Evolutionary conservation across 2,888 invertebrate species (phyloP).

Genomic region (Heliconius charithonia): DNA sequence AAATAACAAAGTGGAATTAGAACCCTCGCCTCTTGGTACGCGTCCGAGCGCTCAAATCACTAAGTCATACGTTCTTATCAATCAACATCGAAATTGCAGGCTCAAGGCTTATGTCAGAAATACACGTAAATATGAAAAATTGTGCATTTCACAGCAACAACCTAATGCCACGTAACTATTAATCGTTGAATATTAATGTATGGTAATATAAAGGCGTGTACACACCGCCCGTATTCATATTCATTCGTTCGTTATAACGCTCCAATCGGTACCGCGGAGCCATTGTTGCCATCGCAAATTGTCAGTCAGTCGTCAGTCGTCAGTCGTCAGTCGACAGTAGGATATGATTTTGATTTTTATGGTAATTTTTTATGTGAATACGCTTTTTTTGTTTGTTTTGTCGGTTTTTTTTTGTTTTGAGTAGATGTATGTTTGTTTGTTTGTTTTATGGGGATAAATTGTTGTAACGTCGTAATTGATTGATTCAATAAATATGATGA

Average conservation of each 20-base stretch:
- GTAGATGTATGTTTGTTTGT: not conserved
- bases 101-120: not conserved
- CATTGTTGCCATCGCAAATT: conserved; percentile 41
- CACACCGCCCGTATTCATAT: conserved; percentile 74
- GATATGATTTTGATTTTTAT: conserved; percentile 32
- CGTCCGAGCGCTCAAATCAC: not conserved
- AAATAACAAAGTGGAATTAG: not conserved
- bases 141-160: not conserved
- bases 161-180: conserved; percentile 45
- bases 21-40: not conserved
- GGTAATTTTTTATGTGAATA: not conserved
- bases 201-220: conserved; percentile 69
- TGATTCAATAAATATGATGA: too few species aligned
- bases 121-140: not conserved
- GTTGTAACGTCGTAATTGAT: too few species aligned
- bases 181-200: conserved; percentile 62
- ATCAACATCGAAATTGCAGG: not conserved
- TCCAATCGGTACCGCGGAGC: conserved; percentile 63
- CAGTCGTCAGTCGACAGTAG: conserved; percentile 34
- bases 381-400: not conserved
- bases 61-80: not conserved
- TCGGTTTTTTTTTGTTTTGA: not conserved
- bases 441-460: too few species aligned
- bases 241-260: conserved; percentile 82
- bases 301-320: conserved; percentile 35